Base-by-base conservation (phyloP, 2,797 vertebrate species). In the Myotis daubentonii region DNA sequence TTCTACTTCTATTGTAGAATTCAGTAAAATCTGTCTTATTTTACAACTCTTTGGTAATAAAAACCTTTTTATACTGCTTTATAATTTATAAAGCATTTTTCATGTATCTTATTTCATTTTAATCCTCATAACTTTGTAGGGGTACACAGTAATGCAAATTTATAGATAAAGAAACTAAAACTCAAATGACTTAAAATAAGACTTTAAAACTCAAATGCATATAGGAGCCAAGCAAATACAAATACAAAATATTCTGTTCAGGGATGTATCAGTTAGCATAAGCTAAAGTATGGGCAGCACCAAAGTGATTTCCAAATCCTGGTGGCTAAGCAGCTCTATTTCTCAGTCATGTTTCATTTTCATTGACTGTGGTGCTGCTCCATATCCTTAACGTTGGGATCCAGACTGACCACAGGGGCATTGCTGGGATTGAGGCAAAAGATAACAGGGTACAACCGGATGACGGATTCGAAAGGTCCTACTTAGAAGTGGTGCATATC, bases 11-110 rank as follows among this genome's bases (percentile, higher is more conserved):
- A 0, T 51, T 13, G 57, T 30, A 86, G 70, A 86, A 80, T 25
- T 85, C 72, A 82, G 51, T 28, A 78, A 82, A 82, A 75, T 85
- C 71, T 90, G 30, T 60, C 78, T 94, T 87, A 30, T 68, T 89
- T 84, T 89, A 72, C 76, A 68, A 22, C 0, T 79, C 51, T 85
- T 75, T 60, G 60, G 83, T 75, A 82, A 60, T 90, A 79, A 94
- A 38, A 88, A 33, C 16, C 11, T 88, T 80, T 55, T 80, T 91
- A 66, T 44, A 47, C 33, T 75, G 33, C 13, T 94, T 49, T 75
- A 25, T 22, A 85, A 70, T 66, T 70, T 41, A 87, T 33, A 72
- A 85, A 86, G 20, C 9, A 25, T 72, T 95, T 79, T 95, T 80
- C 51, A 91, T 51, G 16, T 23, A 68, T 75, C 79, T 78, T 79